Evolutionary conservation across 2,888 invertebrate species (phyloP), one percentile per base, ranked within the genome.

Genomic region (Reticulitermes lucifugus): DNA sequence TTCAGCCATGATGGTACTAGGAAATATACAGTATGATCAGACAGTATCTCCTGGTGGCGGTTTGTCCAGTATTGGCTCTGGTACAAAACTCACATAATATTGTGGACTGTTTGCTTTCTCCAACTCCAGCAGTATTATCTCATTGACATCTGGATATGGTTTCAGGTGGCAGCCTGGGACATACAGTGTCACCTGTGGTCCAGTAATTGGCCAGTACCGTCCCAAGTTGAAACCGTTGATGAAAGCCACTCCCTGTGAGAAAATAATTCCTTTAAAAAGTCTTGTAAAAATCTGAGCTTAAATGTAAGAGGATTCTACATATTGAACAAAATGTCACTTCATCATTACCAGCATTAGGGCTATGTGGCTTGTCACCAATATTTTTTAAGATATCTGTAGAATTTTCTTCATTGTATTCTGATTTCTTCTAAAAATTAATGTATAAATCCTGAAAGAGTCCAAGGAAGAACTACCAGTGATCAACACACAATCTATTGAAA

Each of bases 171-270:
- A 73, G 4, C 86, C 88, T 5, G 89, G 89, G 9, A 89, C 86
- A 86, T 88, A 89, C 73, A 89, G 86, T 7, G 88, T 89, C 6
- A 88, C 83, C 83, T 89, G 89, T 35, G 89, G 89, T 60, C 89
- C 89, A 10, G 86, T 85, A 12, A 82, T 55, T 18, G 89, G 86
- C 89, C 89, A 89, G 83, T 89, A 89, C 18, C 89, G 87, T 18
- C 89, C 89, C 18, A 89, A 73, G 83, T 89, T 89, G 75, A 87
- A 85, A 29, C 88, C 89, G 84, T 89, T 89, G 22, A 89, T 70
- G 80, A 88, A 89, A 21, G 88, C 88, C 10, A 89, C 87, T 22
- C 89, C 89, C 89, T 89, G 87, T 12, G 87, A 87, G 70, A 79
- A 55, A 60, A 75, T 14, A 35, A 35, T 35, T 35, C 35, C 35